phyloP scores from a whole-genome alignment of 2,888 invertebrate genomes.

The Ctenicera cuprea region DNA sequence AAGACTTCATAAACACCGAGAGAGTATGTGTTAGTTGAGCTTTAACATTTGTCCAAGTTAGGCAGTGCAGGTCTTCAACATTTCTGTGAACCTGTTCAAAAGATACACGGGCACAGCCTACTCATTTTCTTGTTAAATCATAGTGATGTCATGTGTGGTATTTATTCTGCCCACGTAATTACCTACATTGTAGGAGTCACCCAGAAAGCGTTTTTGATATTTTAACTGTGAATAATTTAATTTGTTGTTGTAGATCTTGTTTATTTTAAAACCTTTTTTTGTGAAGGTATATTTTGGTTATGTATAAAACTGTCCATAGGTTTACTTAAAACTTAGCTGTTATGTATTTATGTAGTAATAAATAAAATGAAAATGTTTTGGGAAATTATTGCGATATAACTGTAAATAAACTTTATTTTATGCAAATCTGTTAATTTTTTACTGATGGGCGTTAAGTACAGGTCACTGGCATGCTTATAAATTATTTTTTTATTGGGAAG shows the following conservation, averaged over 20 bases:
- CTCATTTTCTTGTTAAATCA: constrained; percentile 36
- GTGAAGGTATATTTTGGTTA: background rate
- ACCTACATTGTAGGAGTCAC: constrained; percentile 14
- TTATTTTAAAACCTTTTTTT: constrained; percentile 3
- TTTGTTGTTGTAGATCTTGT: constrained; percentile 11
- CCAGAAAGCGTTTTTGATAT: constrained; percentile 29
- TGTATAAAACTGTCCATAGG: background rate
- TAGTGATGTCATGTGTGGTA: constrained; percentile 34
- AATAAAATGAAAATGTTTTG: constrained; percentile 5
- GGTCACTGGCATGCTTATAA: background rate
- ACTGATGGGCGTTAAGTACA: constrained; percentile 2
- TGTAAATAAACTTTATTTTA: constrained; percentile 27
- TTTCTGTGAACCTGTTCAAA: background rate
- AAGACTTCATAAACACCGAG: constrained; percentile 52
- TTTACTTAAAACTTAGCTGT: background rate
- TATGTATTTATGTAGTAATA: constrained; percentile 1
- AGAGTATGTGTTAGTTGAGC: constrained; percentile 38
- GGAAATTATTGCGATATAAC: background rate
- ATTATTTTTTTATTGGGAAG: background rate
- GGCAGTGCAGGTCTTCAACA: constrained; percentile 4
- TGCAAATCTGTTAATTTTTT: background rate
- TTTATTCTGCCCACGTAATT: constrained; percentile 45
- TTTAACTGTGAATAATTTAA: constrained; percentile 22
- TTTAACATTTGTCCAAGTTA: constrained; percentile 4
- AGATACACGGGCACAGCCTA: constrained; percentile 18